Conservation (phyloP, 2,888 invertebrate genomes). For the Temnothorax unifasciatus region DNA sequence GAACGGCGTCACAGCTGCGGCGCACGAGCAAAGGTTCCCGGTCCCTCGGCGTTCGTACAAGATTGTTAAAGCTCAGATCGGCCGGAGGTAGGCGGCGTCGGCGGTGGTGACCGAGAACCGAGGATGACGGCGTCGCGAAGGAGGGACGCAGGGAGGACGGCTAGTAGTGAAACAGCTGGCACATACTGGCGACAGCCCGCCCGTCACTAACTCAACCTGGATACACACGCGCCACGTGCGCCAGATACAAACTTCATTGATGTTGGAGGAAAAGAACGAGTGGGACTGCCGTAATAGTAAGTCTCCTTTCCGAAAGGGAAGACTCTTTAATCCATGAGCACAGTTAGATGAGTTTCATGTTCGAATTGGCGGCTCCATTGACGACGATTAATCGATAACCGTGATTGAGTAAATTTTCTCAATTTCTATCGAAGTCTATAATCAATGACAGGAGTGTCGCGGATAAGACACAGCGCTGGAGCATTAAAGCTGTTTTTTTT, state of each 20-base stretch:
- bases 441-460: background rate
- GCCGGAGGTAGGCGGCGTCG: constrained; percentile 47
- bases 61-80: constrained; percentile 83
- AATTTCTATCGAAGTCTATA: background rate
- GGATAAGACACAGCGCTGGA: background rate
- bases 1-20: constrained; percentile 83
- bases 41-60: constrained; percentile 81
- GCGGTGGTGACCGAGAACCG: constrained; percentile 54
- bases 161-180: constrained; percentile 85
- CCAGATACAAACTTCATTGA: constrained; percentile 86
- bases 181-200: constrained; percentile 85
- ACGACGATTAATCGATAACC: background rate
- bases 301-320: background rate
- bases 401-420: background rate
- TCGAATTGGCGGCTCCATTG: background rate
- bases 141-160: constrained; percentile 61
- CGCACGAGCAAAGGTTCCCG: constrained; percentile 80
- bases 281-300: constrained; percentile 65
- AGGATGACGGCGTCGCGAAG: constrained; percentile 50
- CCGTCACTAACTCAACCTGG: constrained; percentile 85
- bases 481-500: background rate
- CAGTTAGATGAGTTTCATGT: background rate
- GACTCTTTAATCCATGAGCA: background rate
- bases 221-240: constrained; percentile 85
- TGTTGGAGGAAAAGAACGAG: constrained; percentile 81